Base-by-base conservation (phyloP, 92 coral and sea anemone genomes). In the Nematostella vectensis region DNA sequence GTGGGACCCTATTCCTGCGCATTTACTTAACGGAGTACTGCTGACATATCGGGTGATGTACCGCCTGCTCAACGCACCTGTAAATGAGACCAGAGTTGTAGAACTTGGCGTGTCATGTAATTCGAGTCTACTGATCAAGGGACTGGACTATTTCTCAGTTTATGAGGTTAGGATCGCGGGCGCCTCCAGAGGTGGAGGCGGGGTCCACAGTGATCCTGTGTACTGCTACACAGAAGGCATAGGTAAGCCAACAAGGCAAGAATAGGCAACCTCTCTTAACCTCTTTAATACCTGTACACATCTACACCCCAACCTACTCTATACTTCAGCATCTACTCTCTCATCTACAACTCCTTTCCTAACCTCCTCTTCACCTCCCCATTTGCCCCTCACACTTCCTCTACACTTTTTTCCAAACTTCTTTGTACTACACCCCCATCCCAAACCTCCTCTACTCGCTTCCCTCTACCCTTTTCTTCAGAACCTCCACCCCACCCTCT, bases 141-240 rank as follows among this genome's bases (percentile, higher is more conserved):
- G 43, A 3, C 71, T 65, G 4, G 28, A 13, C 2, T 1, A 17
- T 36, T 65, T 38, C 40, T 33, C n/a, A 1, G 24, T 37, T 25
- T 54, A 65, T 27, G 4, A 39, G 16, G 62, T 65, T 10, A 11
- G 11, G 24, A 17, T 65, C 21, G 36, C 54, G 3, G 54, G 38
- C 1, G 0, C 51, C 10, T 24, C 47, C 3, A 1, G 0, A 2
- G 27, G 42, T 16, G 71, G 71, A 2, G 20, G 0, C 23, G 26
- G 61, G 25, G 52, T 54, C 11, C 28, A 40, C 18, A 54, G 62
- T 43, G 31, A 13, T n/a, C 71, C 61, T 11, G 71, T 65, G 11
- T 53, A 30, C 13, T 65, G 71, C 22, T 28, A 51, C 45, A 65
- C 71, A 2, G 43, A 54, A 33, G 71, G 54, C 19, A 53, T 48